Conservation (phyloP, 2,888 invertebrate species). For the Eumerus sabulonum region DNA sequence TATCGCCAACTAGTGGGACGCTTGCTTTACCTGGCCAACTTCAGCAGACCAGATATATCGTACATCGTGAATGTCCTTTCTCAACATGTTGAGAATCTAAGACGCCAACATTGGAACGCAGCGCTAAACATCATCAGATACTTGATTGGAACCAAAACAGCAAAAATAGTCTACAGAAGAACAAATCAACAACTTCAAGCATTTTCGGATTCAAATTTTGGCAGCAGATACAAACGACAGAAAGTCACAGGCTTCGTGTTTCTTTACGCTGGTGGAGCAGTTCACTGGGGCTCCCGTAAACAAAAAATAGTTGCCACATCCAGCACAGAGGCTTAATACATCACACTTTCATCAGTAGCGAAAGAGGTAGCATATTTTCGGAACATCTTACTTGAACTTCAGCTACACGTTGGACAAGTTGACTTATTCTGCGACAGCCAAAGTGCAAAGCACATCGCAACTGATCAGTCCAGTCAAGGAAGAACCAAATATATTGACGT, state of each 20-base stretch:
- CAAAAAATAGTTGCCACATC: slow-evolving; percentile 23
- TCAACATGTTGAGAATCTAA: slow-evolving; percentile 22
- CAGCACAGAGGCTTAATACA: slow-evolving; percentile 27
- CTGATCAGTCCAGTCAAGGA: too few relatives aligned
- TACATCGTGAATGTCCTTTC: slow-evolving; percentile 28
- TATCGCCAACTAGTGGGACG: slow-evolving; percentile 26
- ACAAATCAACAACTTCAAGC: slow-evolving; percentile 8
- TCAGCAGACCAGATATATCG: slow-evolving; percentile 40
- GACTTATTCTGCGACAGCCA: slow-evolving; percentile 26
- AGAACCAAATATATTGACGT: too few relatives aligned
- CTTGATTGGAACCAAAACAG: slow-evolving; percentile 16
- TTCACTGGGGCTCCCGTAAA: slow-evolving; percentile 6
- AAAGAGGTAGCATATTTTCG: slow-evolving; percentile 31
- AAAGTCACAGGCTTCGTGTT: slow-evolving; percentile 25
- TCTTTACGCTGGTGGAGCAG: slow-evolving; percentile 17
- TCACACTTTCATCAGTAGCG: slow-evolving; percentile 30
- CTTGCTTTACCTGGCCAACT: slow-evolving; percentile 27
- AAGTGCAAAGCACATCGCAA: slow-evolving; percentile 26
- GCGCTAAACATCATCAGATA: slow-evolving; percentile 18
- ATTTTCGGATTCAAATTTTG: slow-evolving; percentile 27
- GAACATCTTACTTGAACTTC: slow-evolving; percentile 20
- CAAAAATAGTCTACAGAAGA: slow-evolving; percentile 12
- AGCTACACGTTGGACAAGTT: slow-evolving; percentile 16
- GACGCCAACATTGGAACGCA: slow-evolving; percentile 31
- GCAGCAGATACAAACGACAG: slow-evolving; percentile 20